Evolutionary conservation across 2,113 vertebrate genomes (phyloP).

Genomic region (Pluvialis apricaria): DNA sequence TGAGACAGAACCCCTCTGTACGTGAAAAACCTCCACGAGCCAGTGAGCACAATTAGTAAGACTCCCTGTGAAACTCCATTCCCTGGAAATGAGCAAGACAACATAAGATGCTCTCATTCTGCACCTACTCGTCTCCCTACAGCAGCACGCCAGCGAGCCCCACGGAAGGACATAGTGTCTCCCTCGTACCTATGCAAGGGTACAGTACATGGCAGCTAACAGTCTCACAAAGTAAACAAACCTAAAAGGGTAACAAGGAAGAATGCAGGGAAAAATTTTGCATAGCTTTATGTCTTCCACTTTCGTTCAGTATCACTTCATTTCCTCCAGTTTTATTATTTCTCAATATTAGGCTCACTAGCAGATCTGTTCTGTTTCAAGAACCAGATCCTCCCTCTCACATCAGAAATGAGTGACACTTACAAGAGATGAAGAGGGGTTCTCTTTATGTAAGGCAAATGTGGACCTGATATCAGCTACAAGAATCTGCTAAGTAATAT

Average conservation of each 20-base stretch:
- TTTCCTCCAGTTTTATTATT: neutral
- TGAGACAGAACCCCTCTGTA: neutral
- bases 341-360: neutral
- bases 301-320: neutral
- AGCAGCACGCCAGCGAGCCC: neutral
- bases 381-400: neutral
- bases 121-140: fast-evolving
- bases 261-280: neutral
- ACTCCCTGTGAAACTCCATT: neutral
- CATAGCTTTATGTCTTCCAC: neutral
- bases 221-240: neutral
- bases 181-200: neutral
- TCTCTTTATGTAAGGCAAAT: neutral
- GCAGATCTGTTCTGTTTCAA: neutral
- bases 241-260: neutral
- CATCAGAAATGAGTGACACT: neutral
- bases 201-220: neutral
- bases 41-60: neutral
- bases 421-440: neutral
- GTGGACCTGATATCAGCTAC: neutral
- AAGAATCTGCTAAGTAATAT: neutral
- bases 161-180: neutral
- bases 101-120: neutral
- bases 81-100: neutral
- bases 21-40: neutral